A percentile compares a stretch with the other conserved stretches of the same genome.
phyloP scores from a whole-genome alignment of 2,113 vertebrate genomes.

The Zapus hudsonius region DNA sequence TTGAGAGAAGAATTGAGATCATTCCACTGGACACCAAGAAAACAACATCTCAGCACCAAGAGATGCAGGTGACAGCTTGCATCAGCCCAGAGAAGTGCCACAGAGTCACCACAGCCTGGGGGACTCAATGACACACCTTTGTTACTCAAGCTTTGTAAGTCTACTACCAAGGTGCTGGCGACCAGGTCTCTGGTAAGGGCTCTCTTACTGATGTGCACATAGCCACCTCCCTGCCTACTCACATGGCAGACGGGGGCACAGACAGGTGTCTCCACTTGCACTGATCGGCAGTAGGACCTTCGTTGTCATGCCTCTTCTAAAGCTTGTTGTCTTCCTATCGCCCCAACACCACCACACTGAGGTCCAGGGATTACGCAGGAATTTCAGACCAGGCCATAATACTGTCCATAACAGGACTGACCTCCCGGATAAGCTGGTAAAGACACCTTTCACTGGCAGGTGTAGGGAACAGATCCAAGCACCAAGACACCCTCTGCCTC shows the following conservation, averaged over 20 bases:
- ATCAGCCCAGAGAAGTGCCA: neutral
- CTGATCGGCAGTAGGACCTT: neutral
- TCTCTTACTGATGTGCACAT: neutral
- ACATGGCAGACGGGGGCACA: neutral
- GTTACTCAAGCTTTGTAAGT: neutral
- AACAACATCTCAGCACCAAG: neutral
- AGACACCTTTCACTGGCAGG: neutral
- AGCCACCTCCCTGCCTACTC: neutral
- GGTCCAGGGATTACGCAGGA: neutral
- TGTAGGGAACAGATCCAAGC: neutral
- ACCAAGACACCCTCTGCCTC: neutral
- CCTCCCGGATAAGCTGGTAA: no score
- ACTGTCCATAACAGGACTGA: neutral
- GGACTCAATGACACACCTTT: neutral
- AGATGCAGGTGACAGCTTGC: neutral
- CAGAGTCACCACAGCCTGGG: neutral
- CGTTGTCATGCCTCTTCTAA: neutral
- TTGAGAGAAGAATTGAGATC: neutral
- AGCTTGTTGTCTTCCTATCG: neutral
- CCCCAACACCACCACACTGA: neutral
- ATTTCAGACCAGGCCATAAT: neutral
- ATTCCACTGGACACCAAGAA: neutral
- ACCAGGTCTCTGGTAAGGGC: no score
- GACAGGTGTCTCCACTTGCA: no score
- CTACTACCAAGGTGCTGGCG: neutral